A percentile compares a stretch with the other conserved stretches of the same genome.
Conservation (phyloP, 2,888 invertebrate species). For the Ormyrus nitidulus region DNA sequence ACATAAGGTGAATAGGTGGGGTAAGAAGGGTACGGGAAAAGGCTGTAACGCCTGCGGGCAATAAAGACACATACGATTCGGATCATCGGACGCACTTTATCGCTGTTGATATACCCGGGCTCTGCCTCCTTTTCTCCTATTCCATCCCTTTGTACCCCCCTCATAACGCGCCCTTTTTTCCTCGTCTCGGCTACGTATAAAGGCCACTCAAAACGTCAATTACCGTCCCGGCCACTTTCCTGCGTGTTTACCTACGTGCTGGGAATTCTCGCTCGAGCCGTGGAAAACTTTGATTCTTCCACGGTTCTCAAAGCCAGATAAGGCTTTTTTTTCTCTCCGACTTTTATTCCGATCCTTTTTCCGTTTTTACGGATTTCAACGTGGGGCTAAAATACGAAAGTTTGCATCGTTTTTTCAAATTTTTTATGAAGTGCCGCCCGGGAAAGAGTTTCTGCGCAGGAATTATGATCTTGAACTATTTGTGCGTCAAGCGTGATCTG, state of each 20-base stretch:
- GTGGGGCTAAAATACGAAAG: constrained; percentile 1
- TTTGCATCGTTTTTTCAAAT: constrained; percentile 1
- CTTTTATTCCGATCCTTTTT: constrained; percentile 1
- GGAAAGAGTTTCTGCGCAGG: neutral
- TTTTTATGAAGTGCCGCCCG: neutral
- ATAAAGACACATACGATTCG: constrained; percentile 28
- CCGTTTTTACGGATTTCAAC: constrained; percentile 8
- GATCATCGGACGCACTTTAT: constrained; percentile 28
- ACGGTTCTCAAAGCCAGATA: neutral
- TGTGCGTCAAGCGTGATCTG: too few relatives aligned
- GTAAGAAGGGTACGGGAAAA: too few relatives aligned
- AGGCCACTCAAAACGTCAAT: constrained; percentile 44
- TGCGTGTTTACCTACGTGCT: constrained; percentile 49
- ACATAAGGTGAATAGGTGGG: too few relatives aligned
- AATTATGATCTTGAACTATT: too few relatives aligned
- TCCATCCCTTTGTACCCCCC: neutral
- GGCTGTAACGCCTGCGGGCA: neutral
- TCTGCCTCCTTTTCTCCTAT: neutral
- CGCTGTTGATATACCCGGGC: neutral
- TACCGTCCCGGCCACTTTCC: constrained; percentile 25
- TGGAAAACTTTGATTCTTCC: constrained; percentile 20
- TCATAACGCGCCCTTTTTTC: neutral
- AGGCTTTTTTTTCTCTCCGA: neutral
- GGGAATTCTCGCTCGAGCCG: constrained; percentile 14
- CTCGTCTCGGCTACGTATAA: constrained; percentile 2